Conservation (phyloP, 1,140 invertebrate genomes). For the Anastrepha obliqua region DNA sequence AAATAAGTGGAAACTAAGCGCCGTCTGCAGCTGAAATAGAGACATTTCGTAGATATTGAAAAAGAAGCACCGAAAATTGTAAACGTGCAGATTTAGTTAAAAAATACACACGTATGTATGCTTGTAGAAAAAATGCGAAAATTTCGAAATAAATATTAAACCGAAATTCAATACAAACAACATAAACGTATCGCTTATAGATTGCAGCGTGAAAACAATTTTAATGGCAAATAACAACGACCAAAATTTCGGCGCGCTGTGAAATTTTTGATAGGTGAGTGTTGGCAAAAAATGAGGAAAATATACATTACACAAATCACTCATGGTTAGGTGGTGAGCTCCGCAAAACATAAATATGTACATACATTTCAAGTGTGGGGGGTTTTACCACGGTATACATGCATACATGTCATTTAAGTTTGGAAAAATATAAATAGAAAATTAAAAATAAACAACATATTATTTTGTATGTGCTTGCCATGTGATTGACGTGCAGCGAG, state of each 20-base stretch:
- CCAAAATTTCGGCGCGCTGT: neutral
- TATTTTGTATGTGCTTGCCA: neutral
- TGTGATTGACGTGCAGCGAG: neutral
- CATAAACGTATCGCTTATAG: neutral
- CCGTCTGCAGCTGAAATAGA: neutral
- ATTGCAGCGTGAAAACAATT: neutral
- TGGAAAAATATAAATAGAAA: neutral
- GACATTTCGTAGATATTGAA: too few species aligned
- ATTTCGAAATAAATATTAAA: neutral
- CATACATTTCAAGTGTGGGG: neutral
- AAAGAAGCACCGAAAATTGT: too few species aligned
- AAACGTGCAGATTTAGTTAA: too few species aligned
- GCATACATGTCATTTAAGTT: too few species aligned
- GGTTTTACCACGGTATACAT: neutral
- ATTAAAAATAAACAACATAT: conserved; percentile 13
- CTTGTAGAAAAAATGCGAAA: neutral
- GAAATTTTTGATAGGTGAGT: neutral
- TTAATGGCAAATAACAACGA: neutral
- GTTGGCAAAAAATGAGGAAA: neutral
- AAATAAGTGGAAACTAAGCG: neutral
- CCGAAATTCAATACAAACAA: neutral
- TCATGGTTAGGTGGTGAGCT: neutral
- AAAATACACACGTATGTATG: neutral
- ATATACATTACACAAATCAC: neutral
- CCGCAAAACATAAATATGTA: neutral